These are phyloP conservation scores for Neosilurus mollespiculum DNA, from an alignment of 2,797 vertebrate genomes.

Conservation along the genomic window DNA sequence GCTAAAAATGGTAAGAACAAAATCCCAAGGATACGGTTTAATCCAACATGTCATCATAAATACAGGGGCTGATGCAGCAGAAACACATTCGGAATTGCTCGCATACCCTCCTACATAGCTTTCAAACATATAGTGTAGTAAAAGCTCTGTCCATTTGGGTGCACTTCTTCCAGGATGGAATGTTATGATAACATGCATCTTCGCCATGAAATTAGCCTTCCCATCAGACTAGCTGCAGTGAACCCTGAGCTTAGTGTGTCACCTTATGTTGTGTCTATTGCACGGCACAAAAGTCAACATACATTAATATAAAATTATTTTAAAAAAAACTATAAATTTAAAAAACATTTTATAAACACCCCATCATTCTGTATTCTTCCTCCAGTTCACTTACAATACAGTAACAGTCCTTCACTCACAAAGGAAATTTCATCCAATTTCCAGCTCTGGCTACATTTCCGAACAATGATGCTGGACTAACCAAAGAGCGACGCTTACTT, in stretches of 20 bases:
- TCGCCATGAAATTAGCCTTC: background rate
- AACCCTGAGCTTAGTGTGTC: too few relatives aligned
- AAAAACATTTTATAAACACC: background rate
- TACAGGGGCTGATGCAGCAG: background rate
- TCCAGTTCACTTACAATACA: background rate
- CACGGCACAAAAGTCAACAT: background rate
- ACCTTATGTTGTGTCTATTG: background rate
- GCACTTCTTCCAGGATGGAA: background rate
- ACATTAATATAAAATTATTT: background rate
- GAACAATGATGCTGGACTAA: conserved; percentile 20
- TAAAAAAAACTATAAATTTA: background rate
- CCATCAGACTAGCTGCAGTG: background rate
- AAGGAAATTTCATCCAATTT: too few relatives aligned
- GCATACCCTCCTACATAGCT: background rate
- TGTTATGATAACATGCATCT: background rate
- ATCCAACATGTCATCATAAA: background rate
- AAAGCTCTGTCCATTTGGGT: background rate
- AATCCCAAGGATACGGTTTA: background rate
- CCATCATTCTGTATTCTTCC: background rate
- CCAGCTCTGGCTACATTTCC: conserved; percentile 3
- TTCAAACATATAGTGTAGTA: background rate
- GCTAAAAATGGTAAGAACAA: background rate
- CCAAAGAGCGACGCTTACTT: conserved; percentile 46
- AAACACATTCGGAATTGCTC: background rate
- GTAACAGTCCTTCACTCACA: background rate